phyloP scores from a whole-genome alignment of 1,140 invertebrate species.

The Panagrolaimus sp. region DNA sequence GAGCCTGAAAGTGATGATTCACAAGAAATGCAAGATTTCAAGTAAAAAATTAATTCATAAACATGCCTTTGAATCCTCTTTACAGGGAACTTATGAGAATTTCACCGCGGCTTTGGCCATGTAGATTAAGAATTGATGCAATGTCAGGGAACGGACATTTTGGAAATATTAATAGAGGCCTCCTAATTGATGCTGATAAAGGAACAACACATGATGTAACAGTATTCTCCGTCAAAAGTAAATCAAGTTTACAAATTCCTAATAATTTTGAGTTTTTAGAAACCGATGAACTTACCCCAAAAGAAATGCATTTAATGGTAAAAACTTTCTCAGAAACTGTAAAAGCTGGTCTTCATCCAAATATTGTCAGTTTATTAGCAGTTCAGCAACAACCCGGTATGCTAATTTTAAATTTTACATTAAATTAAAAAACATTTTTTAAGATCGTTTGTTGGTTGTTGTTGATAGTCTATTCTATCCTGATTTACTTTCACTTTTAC shows the following conservation, averaged over 20 bases:
- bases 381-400: slow-evolving; percentile 12
- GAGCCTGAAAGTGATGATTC: not conserved
- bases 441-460: slow-evolving; percentile 9
- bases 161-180: slow-evolving; percentile 11
- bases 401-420: not conserved
- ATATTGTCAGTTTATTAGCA: slow-evolving; percentile 4
- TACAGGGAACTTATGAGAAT: not conserved
- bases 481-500: not conserved
- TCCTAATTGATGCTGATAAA: slow-evolving; percentile 5
- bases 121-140: slow-evolving; percentile 6
- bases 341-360: not conserved
- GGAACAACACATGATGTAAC: not conserved
- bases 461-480: slow-evolving; percentile 8
- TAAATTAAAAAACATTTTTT: not conserved
- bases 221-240: slow-evolving; percentile 9
- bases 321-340: not conserved
- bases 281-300: not conserved
- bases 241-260: not conserved
- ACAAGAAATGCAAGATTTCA: slow-evolving; percentile 10
- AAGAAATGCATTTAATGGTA: not conserved
- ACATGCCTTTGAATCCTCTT: not conserved
- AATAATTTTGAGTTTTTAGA: not conserved
- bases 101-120: not conserved
- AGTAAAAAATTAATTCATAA: not conserved
- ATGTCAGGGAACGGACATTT: not conserved